A percentile compares a stretch with the other conserved stretches of the same genome.
These are phyloP conservation scores for Nematolebias whitei DNA, from an alignment of 2,113 vertebrate species.

Conservation along the genomic window DNA sequence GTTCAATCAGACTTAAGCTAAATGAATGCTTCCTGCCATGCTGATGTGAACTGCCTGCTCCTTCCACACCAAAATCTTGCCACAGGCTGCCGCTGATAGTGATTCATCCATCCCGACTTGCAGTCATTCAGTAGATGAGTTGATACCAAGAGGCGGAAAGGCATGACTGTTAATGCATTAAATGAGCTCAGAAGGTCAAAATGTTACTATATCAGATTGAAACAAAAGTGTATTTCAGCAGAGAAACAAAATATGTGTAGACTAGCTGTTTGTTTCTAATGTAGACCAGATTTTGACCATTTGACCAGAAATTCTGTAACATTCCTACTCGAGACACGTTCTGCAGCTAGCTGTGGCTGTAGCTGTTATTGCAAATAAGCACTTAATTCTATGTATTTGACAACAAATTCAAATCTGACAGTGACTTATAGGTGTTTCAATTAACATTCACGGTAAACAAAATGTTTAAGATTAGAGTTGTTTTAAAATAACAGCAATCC, in stretches of 20 bases:
- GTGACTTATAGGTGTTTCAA: too few relatives aligned
- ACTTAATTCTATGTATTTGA: too few relatives aligned
- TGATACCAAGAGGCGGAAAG: neutral
- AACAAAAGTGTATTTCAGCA: neutral
- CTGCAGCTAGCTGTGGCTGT: too few relatives aligned
- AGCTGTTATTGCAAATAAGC: too few relatives aligned
- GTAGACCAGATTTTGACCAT: too few relatives aligned
- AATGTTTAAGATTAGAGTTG: too few relatives aligned
- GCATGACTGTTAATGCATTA: neutral
- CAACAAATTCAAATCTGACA: too few relatives aligned
- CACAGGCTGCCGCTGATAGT: conserved; percentile 18
- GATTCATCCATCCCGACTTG: conserved; percentile 27
- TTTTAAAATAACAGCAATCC: too few relatives aligned
- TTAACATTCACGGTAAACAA: too few relatives aligned
- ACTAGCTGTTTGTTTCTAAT: neutral
- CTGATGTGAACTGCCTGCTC: conserved; percentile 19
- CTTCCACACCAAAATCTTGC: conserved; percentile 18
- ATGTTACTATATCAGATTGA: neutral
- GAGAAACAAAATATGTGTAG: neutral
- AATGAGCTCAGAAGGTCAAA: neutral
- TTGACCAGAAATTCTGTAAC: too few relatives aligned
- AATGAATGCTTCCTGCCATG: conserved; percentile 38
- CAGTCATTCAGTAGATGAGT: neutral
- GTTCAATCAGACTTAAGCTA: conserved; percentile 23
- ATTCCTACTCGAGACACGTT: too few relatives aligned